A percentile compares a stretch with the other conserved stretches of the same genome.
These are phyloP conservation scores for Empidonax traillii DNA, from an alignment of 2,113 vertebrate genomes.

Conservation along the genomic window DNA sequence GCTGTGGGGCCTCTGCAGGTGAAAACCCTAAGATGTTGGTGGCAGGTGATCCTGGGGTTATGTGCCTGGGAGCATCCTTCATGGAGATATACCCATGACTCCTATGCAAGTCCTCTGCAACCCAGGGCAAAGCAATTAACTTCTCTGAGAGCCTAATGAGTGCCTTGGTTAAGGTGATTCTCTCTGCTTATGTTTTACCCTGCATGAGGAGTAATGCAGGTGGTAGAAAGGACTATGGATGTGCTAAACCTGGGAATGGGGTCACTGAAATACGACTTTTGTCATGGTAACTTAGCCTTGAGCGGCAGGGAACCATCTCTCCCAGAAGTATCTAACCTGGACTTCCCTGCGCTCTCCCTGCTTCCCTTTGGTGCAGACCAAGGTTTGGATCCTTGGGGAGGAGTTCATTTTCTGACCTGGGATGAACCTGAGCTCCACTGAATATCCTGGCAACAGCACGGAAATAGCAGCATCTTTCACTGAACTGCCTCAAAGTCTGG, in stretches of 20 bases:
- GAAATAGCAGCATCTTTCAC: neutral
- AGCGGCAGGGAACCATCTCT: neutral
- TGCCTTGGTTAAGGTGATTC: fast-evolving
- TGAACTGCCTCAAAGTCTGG: neutral
- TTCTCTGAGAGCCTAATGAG: neutral
- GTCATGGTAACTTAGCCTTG: neutral
- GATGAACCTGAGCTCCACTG: neutral
- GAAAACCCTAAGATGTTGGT: fast-evolving
- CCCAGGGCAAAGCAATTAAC: neutral
- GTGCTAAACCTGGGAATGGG: neutral
- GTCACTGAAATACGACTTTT: neutral
- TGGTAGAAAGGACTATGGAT: neutral
- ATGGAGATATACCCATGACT: fast-evolving
- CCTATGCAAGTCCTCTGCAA: neutral
- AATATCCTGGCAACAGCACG: neutral
- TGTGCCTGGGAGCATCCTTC: neutral
- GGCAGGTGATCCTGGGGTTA: neutral
- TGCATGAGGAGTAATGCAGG: neutral
- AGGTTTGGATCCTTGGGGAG: neutral
- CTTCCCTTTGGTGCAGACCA: neutral
- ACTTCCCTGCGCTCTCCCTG: neutral
- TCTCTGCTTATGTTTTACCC: neutral
- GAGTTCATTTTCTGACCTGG: neutral
- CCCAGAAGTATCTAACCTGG: neutral
- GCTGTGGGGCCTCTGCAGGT: neutral